Evolutionary conservation across 2,797 vertebrate genomes (phyloP), one percentile per base, ranked within the genome.

Genomic region (Spinus pinus): DNA sequence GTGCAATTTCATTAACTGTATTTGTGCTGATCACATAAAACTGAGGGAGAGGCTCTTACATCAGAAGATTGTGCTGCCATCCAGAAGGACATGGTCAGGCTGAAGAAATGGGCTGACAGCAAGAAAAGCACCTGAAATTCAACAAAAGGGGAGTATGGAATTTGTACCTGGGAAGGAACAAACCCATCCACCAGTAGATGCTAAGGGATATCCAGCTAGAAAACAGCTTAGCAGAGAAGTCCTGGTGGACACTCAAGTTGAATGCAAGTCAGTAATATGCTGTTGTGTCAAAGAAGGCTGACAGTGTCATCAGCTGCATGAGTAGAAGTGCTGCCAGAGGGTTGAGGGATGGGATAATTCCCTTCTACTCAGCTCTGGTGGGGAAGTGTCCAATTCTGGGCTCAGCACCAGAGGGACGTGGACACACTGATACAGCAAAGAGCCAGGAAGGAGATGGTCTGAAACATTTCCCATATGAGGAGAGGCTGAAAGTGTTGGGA

Each of bases 1-100:
- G 1, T 54, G n/a, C 53, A 5, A 61, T 69, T 78, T 72, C 7
- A 46, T 75, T 81, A 57, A 47, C 3, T 28, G 4, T 17, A 15
- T 79, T 62, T 58, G 13, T 22, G 23, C 42, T 57, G 50, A 75
- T 49, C 16, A 35, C 28, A 56, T 14, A 57, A 67, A 81, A 79
- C 8, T 69, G 28, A 3, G 2, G 3, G 3, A 56, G 31, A 25
- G 4, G 7, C 3, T 71, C 13, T 15, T 11, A 67, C 0, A 1
- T 13, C 12, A 46, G 35, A 44, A 42, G 12, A 2, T 31, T 25
- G 2, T 62, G 35, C 21, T 50, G 27, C 23, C 14, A 42, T 54
- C 23, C n/a, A n/a, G 22, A 74, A 9, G 9, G 25, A 49, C 4
- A 10, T 44, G 7, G 7, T 23, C 11, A 88, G 17, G 7, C 14